Base-by-base conservation (phyloP, 2,888 invertebrate genomes). In the Cheilosia pagana region DNA sequence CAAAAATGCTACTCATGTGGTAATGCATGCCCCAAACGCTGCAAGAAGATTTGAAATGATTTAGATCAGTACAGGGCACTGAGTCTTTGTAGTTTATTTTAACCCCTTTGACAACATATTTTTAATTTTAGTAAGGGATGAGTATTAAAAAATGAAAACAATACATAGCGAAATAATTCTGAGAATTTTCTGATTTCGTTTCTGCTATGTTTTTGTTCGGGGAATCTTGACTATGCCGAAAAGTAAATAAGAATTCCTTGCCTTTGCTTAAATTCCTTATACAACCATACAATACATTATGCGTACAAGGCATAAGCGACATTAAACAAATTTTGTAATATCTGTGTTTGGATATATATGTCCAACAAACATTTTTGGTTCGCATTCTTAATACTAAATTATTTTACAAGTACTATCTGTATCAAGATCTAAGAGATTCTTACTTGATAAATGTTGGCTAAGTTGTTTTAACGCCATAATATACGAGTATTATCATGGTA, bases 191-290 rank as follows among this genome's bases (percentile, higher is more conserved):
- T 35, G 39, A 57, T 39, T 55, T 70, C n/a, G 14, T 14, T 39
- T 25, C 28, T 48, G 39, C 39, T 19, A 25, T 55, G 39, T 6
- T 14, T 52, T 25, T 6, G 21, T 60, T 1, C n/a, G 39, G 35
- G 14, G 14, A 68, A n/a, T 45, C 39, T 77, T 12, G 21, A 55
- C 19, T 19, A 70, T 55, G 28, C 23, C 41, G 55, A 28, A 70
- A 43, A 52, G 12, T 41, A 35, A 19, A 55, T 39, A 50, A 2
- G 50, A 59, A 59, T 59, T 59, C 50, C 39, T 23, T 48, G 4
- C 12, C 59, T 59, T 59, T 59, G 59, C 23, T 16, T 23, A 50
- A 71, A 71, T 71, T 59, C 59, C 14, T 59, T 50, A 21, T 39
- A 16, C 25, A 39, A 14, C 28, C 48, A n/a, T 12, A 31, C n/a